Evolutionary conservation across 30 jellyfish, hydroid and myxozoan genomes (phyloP), one percentile per base, ranked within the genome.

Genomic region (Cassiopea xamachana): DNA sequence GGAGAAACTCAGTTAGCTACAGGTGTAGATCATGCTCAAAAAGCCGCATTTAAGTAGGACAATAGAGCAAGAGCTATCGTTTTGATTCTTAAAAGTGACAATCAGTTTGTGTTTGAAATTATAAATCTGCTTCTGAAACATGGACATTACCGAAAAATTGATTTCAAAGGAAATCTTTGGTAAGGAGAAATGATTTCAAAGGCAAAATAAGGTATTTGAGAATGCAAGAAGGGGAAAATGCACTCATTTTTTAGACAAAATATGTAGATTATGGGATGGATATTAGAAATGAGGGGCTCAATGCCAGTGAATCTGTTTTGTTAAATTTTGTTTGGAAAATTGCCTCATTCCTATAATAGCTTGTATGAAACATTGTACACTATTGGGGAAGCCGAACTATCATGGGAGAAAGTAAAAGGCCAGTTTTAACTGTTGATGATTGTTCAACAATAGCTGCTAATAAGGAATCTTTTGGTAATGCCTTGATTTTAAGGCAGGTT

Each of bases 221-320:
- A 83, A 83, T 80, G 89, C 77, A 77, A 77, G 89, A 80, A 18
- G 89, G 89, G 2, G 89, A 80, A 1, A 80, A 80, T 80, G 89
- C 89, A 3, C 78, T 80, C 7, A 80, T 1, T 49, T 58, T 59
- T 43, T 73, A 16, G 82, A 73, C 59, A 27, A 73, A 44, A 73
- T 73, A 16, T 83, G 84, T 60, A 83, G 62, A 68, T n/a, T 43
- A 68, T 7, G 85, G 92, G 48, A 16, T 50, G 70, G 76, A 47
- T 84, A 84, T 51, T 84, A 69, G 92, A 68, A 51, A 81, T 84
- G 92, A 85, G 69, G 83, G 39, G 39, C 39, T 27, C 39, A 27
- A 27, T 27, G 39, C 39, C 39, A 27, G 39, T 27, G 39, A 27
- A 27, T 27, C 0, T 27, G 39, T 27, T 27, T 27, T 27, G 39